phyloP scores from a whole-genome alignment of 2,797 vertebrate species.

The Dryobates pubescens region DNA sequence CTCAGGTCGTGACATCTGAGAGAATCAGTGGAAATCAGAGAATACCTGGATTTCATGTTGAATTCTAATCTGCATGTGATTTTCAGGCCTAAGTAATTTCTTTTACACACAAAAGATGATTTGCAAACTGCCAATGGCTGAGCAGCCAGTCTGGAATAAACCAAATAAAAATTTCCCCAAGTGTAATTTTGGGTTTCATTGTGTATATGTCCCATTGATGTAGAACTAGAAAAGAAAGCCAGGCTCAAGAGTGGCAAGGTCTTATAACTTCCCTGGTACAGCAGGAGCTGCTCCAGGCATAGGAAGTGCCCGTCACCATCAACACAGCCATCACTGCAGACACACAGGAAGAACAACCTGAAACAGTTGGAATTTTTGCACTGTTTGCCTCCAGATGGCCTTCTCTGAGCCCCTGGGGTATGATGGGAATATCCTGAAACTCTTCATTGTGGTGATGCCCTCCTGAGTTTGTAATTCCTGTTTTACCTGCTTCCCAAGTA shows the following conservation, averaged over 20 bases:
- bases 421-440: not conserved
- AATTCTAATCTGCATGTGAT: not conserved
- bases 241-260: not conserved
- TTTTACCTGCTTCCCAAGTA: not conserved
- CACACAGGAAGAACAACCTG: not conserved
- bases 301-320: rapidly evolving
- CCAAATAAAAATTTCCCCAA: not conserved
- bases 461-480: not conserved
- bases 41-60: not conserved
- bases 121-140: not conserved
- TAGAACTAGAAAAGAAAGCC: not conserved
- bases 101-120: not conserved
- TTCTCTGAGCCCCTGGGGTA: not conserved
- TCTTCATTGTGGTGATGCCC: not conserved
- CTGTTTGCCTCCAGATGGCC: rapidly evolving
- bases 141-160: not conserved
- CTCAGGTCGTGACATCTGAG: not conserved
- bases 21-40: not conserved
- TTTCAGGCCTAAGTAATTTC: not conserved
- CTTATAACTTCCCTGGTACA: not conserved
- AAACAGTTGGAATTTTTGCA: not conserved
- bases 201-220: not conserved
- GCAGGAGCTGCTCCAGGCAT: not conserved
- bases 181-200: not conserved
- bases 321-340: not conserved